A percentile compares a stretch with the other conserved stretches of the same genome.
phyloP scores from a whole-genome alignment of 2,888 invertebrate species.

The Anticlea derivata region DNA sequence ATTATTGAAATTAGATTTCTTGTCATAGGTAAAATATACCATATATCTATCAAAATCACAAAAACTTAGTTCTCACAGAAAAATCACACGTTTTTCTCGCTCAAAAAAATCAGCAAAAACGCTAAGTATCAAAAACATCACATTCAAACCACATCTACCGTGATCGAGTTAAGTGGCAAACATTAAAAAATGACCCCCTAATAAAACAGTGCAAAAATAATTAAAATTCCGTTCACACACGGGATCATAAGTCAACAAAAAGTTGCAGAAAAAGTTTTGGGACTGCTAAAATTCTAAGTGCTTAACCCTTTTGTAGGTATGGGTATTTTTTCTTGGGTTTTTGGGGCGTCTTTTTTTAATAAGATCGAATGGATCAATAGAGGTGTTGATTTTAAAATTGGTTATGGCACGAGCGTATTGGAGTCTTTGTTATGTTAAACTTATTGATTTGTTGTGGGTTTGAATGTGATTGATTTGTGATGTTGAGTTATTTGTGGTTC shows the following conservation, averaged over 20 bases:
- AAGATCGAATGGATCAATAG: conserved; percentile 45
- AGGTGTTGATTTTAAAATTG: conserved; percentile 41
- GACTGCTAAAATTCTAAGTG: conserved; percentile 30
- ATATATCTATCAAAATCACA: too few relatives aligned
- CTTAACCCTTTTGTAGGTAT: conserved; percentile 25
- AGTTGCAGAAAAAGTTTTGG: conserved; percentile 40
- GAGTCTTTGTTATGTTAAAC: conserved; percentile 24
- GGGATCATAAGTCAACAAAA: conserved; percentile 49
- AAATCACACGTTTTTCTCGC: conserved; percentile 47
- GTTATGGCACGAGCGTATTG: conserved; percentile 44
- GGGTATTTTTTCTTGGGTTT: conserved; percentile 14
- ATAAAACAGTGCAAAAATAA: conserved; percentile 36
- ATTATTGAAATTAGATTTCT: too few relatives aligned
- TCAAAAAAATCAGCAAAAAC: conserved; percentile 33
- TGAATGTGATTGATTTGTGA: neutral
- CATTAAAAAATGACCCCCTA: conserved; percentile 42
- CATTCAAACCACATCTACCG: conserved; percentile 57
- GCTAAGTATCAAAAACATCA: conserved; percentile 43
- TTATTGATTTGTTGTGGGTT: conserved; percentile 18
- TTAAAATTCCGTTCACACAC: conserved; percentile 58
- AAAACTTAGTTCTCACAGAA: conserved; percentile 1
- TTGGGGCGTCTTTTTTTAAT: conserved; percentile 34
- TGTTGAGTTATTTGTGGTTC: conserved; percentile 3
- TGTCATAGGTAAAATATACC: neutral
- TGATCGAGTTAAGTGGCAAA: conserved; percentile 58